Evolutionary conservation across 1,140 invertebrate species (phyloP), one percentile per base, ranked within the genome.

Genomic region (Brachionus sp.): DNA sequence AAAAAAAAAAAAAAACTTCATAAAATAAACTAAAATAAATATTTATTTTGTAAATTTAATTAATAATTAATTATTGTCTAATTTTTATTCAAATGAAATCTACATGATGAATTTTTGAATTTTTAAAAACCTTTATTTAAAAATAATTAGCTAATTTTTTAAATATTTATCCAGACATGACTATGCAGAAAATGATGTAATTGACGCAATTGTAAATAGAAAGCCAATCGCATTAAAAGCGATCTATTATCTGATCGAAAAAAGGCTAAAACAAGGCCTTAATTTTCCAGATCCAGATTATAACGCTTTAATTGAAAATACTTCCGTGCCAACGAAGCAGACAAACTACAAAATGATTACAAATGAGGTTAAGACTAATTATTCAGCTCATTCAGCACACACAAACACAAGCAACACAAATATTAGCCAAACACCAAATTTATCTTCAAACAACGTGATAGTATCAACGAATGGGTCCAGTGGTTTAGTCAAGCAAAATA

Each of bases 241-340:
- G 57, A 39, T 83, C n/a, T 83, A 83, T 62, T 73, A 70, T 25
- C 50, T 83, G 33, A 53, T 83, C 9, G 66, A 83, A 62, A 70
- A 70, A 44, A 42, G 82, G 19, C n/a, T 73, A 12, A 70, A 53
- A 62, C 57, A 83, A 75, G 68, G 68, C 25, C 42, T 70, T 16
- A 62, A 23, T 37, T 83, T 70, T 50, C 82, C 82, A 1, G 82
- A 83, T 62, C 46, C 62, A 12, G 77, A 75, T 25, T 75, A 75
- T 19, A 75, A 80, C 50, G 9, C 46, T 35, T 25, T 62, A 42
- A 37, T 66, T 12, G 77, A 80, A 39, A 80, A 57, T 35, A 50
- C 13, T 33, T 42, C 75, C 9, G 42, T 23, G 3, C n/a, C 42
- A 29, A 53, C 42, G n/a, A 33, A 62, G 23, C 37, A 25, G n/a